Evolutionary conservation across 2,888 invertebrate species (phyloP), one percentile per base, ranked within the genome.

Genomic region (Lasioglossum oenotherae): DNA sequence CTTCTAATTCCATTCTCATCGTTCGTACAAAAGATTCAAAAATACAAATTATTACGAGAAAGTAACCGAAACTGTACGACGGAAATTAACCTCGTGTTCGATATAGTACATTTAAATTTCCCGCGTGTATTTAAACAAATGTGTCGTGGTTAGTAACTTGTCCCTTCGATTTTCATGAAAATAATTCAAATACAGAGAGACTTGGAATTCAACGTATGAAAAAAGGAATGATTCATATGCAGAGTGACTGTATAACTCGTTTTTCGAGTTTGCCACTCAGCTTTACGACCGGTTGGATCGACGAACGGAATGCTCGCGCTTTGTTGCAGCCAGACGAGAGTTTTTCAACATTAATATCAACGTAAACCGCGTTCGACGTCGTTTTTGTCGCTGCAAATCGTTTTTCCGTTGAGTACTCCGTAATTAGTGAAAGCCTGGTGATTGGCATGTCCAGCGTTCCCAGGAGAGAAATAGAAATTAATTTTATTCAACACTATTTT

Each of bases 351-450:
- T 16, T 6, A 31, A 31, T 31, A 31, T 31, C 31, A 31, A 31
- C 31, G 31, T 31, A 31, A 31, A 31, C 31, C 31, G 31, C 31
- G 31, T 2, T 31, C 31, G 31, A 31, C 31, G 31, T 31, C 31
- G 12, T 60, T 60, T 60, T 16, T 64, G 16, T 16, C 14, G 60
- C 14, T n/a, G 5, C 5, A 16, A 64, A 31, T 64, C 16, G 16
- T 31, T 16, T 31, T 64, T 64, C n/a, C 64, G 27, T 27, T 4
- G 16, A 31, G 6, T 16, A 64, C 60, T 8, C 12, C 2, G 46
- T 27, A n/a, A 64, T 84, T 53, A 85, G 78, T 67, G 85, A 79
- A 85, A 80, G 64, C 73, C 46, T 38, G 14, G 27, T n/a, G 74
- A 60, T 46, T 23, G 72, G 31, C 64, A 69, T 67, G 72, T 23